Base-by-base conservation (phyloP, 2,113 vertebrate species). In the Neodon shergylaensis region DNA sequence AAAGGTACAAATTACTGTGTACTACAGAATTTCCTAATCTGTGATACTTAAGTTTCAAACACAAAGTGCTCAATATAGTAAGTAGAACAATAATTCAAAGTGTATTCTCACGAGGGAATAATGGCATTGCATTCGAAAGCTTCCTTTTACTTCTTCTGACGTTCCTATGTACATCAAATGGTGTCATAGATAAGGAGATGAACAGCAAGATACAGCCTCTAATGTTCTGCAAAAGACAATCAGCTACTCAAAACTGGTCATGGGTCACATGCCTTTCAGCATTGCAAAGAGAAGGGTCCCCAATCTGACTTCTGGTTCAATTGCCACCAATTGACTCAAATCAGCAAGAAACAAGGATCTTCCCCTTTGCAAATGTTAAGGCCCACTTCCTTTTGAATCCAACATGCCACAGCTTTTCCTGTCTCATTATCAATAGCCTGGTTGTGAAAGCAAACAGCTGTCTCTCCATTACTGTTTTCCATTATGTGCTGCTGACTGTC, bases 331-430 rank as follows among this genome's bases (percentile, higher is more conserved):
- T 28, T 44, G n/a, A 39, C 82, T 65, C 58, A 84, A 44, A 44
- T 5, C 26, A 84, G 61, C 24, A 84, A 65, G 42, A 28, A 0
- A 0, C 39, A 17, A 28, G 44, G 89, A 19, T 31, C 54, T 12
- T 96, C 44, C 54, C 94, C 7, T 88, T 94, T 90, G 72, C 87
- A 95, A 65, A 90, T 44, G 3, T 83, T 92, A 82, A 87, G 91
- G 90, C 92, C 66, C 63, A 39, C 95, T 96, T 63, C 39, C 78
- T 92, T 91, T 33, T 84, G 76, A 85, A 86, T 78, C 90, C 91
- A 44, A 79, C 49, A 2, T 5, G 63, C 61, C 4, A 5, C 66
- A 79, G 92, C 2, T 90, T 81, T 76, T 76, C 47, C 1, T 79
- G 61, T 90, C 77, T 52, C 39, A 19, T 44, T 0, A 8, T 78